Conservation (phyloP, 2,797 vertebrate genomes). For the Momotus momota region DNA sequence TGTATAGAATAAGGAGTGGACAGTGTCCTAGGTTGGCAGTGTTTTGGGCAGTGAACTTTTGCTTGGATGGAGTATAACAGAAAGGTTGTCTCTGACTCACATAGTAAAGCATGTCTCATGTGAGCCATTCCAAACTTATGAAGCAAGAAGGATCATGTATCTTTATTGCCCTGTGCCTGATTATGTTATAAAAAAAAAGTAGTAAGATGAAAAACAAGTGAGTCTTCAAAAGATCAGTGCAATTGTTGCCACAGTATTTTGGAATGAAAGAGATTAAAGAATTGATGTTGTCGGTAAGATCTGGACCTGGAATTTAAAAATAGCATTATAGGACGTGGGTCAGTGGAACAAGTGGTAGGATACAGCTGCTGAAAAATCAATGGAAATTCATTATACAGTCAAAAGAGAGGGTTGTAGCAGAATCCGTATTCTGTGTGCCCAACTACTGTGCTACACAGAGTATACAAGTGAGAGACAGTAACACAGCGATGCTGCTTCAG, state of each 20-base stretch:
- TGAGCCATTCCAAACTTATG: not conserved
- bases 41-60: not conserved
- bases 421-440: not conserved
- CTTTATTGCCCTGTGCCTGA: not conserved
- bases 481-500: not conserved
- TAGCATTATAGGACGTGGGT: not conserved
- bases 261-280: not conserved
- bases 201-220: not conserved
- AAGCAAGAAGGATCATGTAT: not conserved
- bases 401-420: not conserved
- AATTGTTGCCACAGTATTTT: not conserved
- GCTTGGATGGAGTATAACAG: not conserved
- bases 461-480: not conserved
- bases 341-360: not conserved
- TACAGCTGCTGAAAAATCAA: not conserved
- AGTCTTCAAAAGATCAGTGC: not conserved
- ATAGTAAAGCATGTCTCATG: not conserved
- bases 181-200: not conserved
- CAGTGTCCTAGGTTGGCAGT: too few species aligned
- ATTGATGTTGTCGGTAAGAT: conserved; percentile 3
- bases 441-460: not conserved
- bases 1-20: too few species aligned
- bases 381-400: not conserved
- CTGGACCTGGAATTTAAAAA: conserved; percentile 17
- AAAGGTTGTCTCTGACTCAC: not conserved